phyloP scores from a whole-genome alignment of 2,888 invertebrate genomes.

The Saturnia pavonia region DNA sequence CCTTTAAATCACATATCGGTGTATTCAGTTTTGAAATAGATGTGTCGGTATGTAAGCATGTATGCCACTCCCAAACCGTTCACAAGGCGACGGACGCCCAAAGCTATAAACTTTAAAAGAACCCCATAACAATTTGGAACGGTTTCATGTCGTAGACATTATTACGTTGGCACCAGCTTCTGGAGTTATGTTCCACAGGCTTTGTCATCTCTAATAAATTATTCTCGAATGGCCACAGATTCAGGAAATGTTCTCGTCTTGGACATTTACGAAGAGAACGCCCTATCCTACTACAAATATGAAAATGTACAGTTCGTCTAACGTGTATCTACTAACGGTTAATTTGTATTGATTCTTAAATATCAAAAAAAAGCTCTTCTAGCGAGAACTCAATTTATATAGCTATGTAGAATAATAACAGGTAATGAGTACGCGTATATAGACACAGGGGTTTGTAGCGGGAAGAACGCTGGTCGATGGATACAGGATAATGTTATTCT shows the following conservation, averaged over 20 bases:
- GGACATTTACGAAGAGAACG: neutral
- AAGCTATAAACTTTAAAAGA: conserved; percentile 6
- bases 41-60: neutral
- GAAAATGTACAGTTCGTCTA: too few species aligned
- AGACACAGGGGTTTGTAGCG: conserved; percentile 31
- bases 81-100: conserved; percentile 1
- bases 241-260: neutral
- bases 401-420: conserved; percentile 26
- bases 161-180: conserved; percentile 11
- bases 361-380: neutral
- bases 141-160: conserved; percentile 1
- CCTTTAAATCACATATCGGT: neutral
- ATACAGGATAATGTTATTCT: too few species aligned
- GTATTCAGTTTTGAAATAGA: neutral
- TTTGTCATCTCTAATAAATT: neutral
- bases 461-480: conserved; percentile 24
- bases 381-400: neutral
- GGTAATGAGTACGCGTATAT: conserved; percentile 32
- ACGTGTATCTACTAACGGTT: neutral
- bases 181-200: neutral
- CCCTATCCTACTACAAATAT: too few species aligned
- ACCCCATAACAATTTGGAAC: conserved; percentile 15
- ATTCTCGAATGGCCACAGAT: neutral
- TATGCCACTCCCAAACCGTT: neutral
- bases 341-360: neutral